Conservation (phyloP, 2,113 vertebrate species). For the Eulacestoma nigropectus region DNA sequence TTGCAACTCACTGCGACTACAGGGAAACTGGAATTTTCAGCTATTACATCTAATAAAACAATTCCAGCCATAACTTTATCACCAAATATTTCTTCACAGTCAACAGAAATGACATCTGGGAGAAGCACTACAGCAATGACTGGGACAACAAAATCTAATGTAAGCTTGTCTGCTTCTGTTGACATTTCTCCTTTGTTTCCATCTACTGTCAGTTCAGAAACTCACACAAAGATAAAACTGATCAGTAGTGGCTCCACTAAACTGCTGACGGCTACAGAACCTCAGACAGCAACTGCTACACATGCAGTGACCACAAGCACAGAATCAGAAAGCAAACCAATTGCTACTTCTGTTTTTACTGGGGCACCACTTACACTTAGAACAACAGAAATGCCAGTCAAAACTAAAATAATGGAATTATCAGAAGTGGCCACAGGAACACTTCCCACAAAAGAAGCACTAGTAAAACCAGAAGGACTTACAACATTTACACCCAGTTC, state of each 20-base stretch:
- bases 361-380: background rate
- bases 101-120: background rate
- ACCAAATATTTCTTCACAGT: background rate
- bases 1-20: background rate
- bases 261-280: background rate
- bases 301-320: background rate
- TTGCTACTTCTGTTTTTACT: background rate
- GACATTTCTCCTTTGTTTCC: background rate
- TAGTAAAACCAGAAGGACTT: background rate
- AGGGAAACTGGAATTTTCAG: background rate
- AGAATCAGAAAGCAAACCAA: background rate
- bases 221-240: background rate
- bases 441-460: conserved; percentile 44
- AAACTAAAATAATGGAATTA: conserved; percentile 48
- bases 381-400: conserved; percentile 15
- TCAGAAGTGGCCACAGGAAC: background rate
- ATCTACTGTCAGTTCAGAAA: background rate
- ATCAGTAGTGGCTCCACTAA: background rate
- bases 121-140: background rate
- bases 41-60: background rate
- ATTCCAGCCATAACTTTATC: background rate
- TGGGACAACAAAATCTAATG: background rate
- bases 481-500: background rate
- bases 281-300: background rate
- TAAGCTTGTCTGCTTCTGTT: conserved; percentile 9